A percentile compares a stretch with the other conserved stretches of the same genome.
Conservation (phyloP, 2,888 invertebrate genomes). For the Neoaliturus tenellus region DNA sequence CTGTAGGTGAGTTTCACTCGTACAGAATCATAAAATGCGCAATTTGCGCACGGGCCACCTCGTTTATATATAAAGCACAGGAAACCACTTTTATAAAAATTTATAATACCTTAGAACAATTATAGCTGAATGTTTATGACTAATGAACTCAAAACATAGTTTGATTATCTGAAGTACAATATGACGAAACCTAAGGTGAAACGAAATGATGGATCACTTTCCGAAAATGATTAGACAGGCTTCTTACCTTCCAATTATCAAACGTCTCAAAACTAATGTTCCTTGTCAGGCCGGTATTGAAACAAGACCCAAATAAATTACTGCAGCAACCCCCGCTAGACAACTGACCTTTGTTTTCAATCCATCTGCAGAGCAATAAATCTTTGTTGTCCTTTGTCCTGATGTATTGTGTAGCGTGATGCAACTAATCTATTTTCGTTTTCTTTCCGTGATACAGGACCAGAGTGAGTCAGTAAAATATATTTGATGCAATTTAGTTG, state of each 20-base stretch:
- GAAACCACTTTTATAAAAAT: neutral
- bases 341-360: constrained; percentile 30
- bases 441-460: constrained; percentile 14
- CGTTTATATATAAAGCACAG: too few species aligned
- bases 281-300: constrained; percentile 17
- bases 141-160: too few species aligned
- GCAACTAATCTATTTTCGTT: constrained; percentile 27
- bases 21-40: too few species aligned
- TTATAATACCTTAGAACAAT: neutral
- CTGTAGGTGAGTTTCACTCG: too few species aligned
- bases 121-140: too few species aligned
- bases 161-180: too few species aligned
- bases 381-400: constrained; percentile 25
- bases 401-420: constrained; percentile 29
- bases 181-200: neutral
- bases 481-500: neutral
- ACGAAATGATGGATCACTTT: constrained; percentile 31
- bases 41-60: too few species aligned
- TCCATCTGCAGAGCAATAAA: constrained; percentile 11
- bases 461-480: constrained; percentile 14
- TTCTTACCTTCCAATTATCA: constrained; percentile 31
- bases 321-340: neutral
- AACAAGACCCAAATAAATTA: constrained; percentile 26
- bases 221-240: constrained; percentile 34
- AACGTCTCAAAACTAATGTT: constrained; percentile 22